phyloP scores from a whole-genome alignment of 2,113 vertebrate genomes.

The Caranx melampygus region DNA sequence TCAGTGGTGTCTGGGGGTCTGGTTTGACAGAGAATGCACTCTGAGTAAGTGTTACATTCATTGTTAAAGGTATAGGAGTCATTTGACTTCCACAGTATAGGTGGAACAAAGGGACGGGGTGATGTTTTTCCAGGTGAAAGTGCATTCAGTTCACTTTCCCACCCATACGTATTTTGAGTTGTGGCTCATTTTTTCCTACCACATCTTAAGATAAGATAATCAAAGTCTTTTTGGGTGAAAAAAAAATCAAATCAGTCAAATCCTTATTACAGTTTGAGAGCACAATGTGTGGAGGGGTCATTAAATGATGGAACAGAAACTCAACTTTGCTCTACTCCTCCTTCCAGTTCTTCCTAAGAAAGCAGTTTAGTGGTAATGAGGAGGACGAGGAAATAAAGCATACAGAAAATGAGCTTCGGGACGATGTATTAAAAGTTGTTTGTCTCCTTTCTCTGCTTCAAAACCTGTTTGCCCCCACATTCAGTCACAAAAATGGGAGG shows the following conservation, averaged over 20 bases:
- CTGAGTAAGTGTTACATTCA: neutral
- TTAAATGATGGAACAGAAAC: neutral
- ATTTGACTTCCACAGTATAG: neutral
- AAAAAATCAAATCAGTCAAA: neutral
- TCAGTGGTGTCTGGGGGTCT: neutral
- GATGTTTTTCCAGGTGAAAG: neutral
- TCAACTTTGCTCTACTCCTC: neutral
- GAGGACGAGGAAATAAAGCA: neutral
- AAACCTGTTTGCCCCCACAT: conserved; percentile 38
- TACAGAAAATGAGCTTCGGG: conserved; percentile 9
- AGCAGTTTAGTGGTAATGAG: neutral
- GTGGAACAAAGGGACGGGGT: neutral
- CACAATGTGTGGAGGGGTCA: neutral
- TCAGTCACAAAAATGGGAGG: conserved; percentile 28
- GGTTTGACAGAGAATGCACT: neutral
- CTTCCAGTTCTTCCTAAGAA: neutral
- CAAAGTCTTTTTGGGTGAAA: neutral
- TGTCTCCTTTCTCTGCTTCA: conserved; percentile 15
- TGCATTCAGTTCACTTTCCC: too few species aligned
- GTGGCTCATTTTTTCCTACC: neutral
- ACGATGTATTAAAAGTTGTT: neutral
- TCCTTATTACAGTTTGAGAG: neutral
- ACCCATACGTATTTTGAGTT: neutral
- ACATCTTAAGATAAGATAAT: neutral
- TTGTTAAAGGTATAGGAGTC: neutral